Evolutionary conservation across 23 tunicate species (phyloP).

Genomic region (Clavelina lepadiformis): DNA sequence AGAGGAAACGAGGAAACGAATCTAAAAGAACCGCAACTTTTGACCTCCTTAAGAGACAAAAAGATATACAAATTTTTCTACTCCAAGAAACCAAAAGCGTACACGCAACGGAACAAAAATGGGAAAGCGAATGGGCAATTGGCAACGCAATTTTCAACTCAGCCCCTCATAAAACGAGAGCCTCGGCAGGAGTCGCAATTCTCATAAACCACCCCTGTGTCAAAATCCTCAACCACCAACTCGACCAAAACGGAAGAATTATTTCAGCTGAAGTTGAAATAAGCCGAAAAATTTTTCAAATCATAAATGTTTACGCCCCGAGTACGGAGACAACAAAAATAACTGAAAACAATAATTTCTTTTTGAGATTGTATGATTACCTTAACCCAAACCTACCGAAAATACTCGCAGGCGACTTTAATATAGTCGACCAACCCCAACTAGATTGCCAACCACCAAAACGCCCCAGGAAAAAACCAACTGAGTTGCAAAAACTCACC

Average conservation of each 20-base stretch:
- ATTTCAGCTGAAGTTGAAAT: neutral
- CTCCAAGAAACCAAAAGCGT: slow-evolving; percentile 7
- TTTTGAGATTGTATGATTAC: neutral
- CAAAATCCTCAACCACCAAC: neutral
- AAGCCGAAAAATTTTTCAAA: neutral
- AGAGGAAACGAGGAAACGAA: neutral
- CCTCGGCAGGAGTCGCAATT: slow-evolving; percentile 1
- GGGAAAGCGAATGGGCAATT: slow-evolving; percentile 3
- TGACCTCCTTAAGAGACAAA: neutral
- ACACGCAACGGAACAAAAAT: neutral
- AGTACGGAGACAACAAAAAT: neutral
- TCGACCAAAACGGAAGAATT: neutral
- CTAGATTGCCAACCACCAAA: slow-evolving; percentile 3
- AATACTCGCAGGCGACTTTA: slow-evolving; percentile 2
- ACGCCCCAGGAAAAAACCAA: neutral
- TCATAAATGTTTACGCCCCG: slow-evolving; percentile 10
- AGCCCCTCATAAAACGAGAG: neutral
- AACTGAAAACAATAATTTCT: neutral
- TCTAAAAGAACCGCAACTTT: neutral
- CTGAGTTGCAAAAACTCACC: neutral
- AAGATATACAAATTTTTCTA: neutral
- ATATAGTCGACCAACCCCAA: neutral
- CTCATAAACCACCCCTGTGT: neutral
- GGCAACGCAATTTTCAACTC: neutral
- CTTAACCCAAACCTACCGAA: neutral